phyloP scores from a whole-genome alignment of 2,113 vertebrate species.

The Engraulis encrasicolus region DNA sequence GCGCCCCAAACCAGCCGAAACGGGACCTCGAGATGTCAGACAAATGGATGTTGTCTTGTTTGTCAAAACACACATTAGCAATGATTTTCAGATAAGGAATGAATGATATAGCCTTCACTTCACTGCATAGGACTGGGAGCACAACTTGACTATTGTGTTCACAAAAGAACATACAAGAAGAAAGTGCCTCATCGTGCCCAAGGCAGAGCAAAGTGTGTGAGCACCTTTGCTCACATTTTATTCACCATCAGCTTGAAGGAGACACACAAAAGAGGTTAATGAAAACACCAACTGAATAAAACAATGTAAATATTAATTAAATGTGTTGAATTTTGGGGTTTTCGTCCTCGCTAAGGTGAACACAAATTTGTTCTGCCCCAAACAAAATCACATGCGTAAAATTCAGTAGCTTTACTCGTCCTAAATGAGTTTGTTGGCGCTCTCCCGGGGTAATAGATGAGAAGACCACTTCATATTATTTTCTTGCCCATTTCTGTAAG shows the following conservation, averaged over 20 bases:
- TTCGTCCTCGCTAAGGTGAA: no score
- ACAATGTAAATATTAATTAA: no score
- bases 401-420: no score
- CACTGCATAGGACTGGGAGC: not conserved
- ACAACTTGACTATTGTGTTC: not conserved
- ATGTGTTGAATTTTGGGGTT: no score
- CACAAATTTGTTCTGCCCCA: no score
- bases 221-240: not conserved
- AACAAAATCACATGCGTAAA: no score
- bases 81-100: not conserved
- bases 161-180: not conserved
- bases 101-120: not conserved
- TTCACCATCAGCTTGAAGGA: not conserved
- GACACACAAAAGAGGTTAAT: not conserved
- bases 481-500: no score
- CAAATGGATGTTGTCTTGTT: not conserved
- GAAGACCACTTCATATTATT: no score
- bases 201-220: not conserved
- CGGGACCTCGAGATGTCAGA: not conserved
- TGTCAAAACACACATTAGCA: conserved; percentile 11
- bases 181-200: not conserved
- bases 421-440: no score
- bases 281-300: not conserved
- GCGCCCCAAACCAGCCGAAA: not conserved
- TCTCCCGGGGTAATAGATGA: no score